phyloP scores from a whole-genome alignment of 2,888 invertebrate genomes.

The Rhingia campestris region DNA sequence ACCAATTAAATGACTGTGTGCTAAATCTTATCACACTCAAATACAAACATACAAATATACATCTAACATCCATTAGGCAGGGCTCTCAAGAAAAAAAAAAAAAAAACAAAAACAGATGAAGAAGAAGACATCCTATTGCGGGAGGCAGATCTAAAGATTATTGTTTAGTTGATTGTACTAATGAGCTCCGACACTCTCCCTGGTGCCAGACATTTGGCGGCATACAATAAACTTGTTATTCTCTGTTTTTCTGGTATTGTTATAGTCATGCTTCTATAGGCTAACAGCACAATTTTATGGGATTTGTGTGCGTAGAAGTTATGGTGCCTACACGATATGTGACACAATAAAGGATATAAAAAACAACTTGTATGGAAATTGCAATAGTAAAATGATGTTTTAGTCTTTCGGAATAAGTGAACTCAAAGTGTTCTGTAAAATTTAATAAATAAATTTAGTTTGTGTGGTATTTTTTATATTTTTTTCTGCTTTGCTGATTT shows the following conservation, averaged over 20 bases:
- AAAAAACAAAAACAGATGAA: conserved; percentile 14
- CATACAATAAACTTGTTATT: conserved; percentile 52
- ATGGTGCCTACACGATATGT: conserved; percentile 2
- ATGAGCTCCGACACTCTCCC: conserved; percentile 68
- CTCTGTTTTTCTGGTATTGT: conserved; percentile 19
- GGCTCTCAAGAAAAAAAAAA: conserved; percentile 7
- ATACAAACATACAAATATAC: conserved; percentile 43
- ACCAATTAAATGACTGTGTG: conserved; percentile 69
- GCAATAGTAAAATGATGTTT: conserved; percentile 43
- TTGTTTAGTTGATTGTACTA: conserved; percentile 70
- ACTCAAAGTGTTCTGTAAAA: conserved; percentile 9
- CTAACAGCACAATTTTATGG: background rate
- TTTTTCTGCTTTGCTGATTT: background rate
- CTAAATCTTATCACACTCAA: conserved; percentile 59
- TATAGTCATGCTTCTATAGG: background rate
- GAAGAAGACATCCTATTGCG: conserved; percentile 39
- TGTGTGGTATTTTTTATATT: background rate
- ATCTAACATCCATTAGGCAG: conserved; percentile 56
- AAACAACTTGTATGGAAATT: conserved; percentile 41
- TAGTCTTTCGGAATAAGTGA: conserved; percentile 13
- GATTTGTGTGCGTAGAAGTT: background rate
- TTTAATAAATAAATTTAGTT: conserved; percentile 19
- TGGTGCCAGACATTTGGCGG: conserved; percentile 65
- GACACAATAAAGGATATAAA: conserved; percentile 3
- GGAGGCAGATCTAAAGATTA: conserved; percentile 66